Conservation (phyloP, 1,140 invertebrate genomes). For the Frieseomelitta varia region DNA sequence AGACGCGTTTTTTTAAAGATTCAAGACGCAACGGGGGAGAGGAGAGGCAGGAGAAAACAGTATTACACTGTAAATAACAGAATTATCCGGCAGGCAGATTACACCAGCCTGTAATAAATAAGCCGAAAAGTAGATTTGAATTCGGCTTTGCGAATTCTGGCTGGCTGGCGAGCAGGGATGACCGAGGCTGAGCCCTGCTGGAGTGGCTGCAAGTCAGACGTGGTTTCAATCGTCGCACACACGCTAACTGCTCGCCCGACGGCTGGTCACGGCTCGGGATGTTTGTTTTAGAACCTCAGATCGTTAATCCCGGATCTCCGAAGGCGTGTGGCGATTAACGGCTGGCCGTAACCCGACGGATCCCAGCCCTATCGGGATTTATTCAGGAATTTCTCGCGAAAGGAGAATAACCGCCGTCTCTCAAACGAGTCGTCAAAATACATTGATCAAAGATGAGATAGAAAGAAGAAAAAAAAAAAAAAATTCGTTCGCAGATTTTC, state of each 20-base stretch:
- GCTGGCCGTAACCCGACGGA: conserved; percentile 19
- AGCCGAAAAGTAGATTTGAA: neutral
- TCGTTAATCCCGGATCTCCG: conserved; percentile 38
- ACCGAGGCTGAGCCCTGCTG: neutral
- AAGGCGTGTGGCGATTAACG: conserved; percentile 46
- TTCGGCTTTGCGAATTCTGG: neutral
- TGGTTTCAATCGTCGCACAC: conserved; percentile 20
- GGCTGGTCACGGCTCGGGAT: conserved; percentile 2
- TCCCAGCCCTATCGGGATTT: conserved; percentile 2
- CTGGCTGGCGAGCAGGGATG: neutral
- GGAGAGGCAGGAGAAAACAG: no score
- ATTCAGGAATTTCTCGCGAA: conserved; percentile 21
- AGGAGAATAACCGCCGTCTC: neutral
- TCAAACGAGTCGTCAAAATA: no score
- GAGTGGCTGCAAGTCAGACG: conserved; percentile 28
- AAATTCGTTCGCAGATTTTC: neutral
- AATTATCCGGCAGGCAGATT: neutral
- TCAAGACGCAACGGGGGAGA: neutral
- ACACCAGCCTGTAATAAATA: neutral
- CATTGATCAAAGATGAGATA: neutral
- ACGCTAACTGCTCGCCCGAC: neutral
- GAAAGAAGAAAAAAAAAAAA: neutral
- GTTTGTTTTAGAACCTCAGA: conserved; percentile 54
- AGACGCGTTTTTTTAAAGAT: neutral
- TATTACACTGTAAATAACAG: no score